phyloP scores from a whole-genome alignment of 2,888 invertebrate genomes.

The Melieria picta region DNA sequence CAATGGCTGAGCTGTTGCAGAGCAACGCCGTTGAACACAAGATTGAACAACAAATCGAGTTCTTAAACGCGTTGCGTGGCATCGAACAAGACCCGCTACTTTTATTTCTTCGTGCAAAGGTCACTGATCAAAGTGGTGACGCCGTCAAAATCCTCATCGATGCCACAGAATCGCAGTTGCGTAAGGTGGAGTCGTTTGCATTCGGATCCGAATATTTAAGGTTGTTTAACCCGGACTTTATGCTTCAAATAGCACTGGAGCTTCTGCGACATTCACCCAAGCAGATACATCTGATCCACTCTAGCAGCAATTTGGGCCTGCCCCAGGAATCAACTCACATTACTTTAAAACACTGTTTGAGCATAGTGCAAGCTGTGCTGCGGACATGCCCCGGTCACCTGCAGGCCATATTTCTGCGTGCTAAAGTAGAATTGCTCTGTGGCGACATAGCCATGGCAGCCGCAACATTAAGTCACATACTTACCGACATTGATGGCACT shows the following conservation, averaged over 20 bases:
- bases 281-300: conserved; percentile 64
- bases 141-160: conserved; percentile 72
- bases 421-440: conserved; percentile 82
- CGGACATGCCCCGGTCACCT: conserved; percentile 85
- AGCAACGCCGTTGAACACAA: conserved; percentile 69
- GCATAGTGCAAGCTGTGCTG: conserved; percentile 77
- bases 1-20: conserved; percentile 82
- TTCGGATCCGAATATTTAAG: conserved; percentile 81
- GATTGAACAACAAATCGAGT: conserved; percentile 75
- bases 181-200: conserved; percentile 69
- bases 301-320: conserved; percentile 40
- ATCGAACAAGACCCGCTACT: conserved; percentile 75
- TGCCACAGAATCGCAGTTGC: conserved; percentile 71
- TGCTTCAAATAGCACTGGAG: conserved; percentile 81
- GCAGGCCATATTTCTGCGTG: conserved; percentile 75
- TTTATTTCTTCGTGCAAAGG: conserved; percentile 73
- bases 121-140: conserved; percentile 69
- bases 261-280: conserved; percentile 80
- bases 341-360: conserved; percentile 71
- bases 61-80: conserved; percentile 81
- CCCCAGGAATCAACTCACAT: conserved; percentile 67
- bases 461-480: conserved; percentile 75
- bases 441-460: conserved; percentile 81
- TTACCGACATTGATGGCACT: conserved; percentile 79
- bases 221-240: conserved; percentile 85